phyloP scores from a whole-genome alignment of 2,888 invertebrate species.

The Tenthredo livida region DNA sequence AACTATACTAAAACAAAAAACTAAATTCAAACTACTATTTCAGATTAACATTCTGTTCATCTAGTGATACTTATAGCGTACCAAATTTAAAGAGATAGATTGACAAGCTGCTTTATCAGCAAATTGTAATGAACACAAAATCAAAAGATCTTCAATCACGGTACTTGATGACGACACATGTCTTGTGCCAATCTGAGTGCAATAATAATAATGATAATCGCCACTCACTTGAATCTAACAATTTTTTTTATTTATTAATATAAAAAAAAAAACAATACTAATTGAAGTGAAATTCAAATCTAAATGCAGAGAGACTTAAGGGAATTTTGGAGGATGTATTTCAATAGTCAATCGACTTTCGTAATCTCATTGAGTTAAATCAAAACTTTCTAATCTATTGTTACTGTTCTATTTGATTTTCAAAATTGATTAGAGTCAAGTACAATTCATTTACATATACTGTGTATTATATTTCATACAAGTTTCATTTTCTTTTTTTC shows the following conservation, averaged over 20 bases:
- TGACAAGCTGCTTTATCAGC: background rate
- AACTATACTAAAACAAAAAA: too few species aligned
- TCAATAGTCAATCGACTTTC: conserved; percentile 5
- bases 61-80: background rate
- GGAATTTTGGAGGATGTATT: background rate
- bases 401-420: background rate
- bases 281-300: background rate
- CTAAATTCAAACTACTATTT: background rate
- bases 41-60: background rate
- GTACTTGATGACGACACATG: conserved; percentile 17
- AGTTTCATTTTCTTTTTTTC: background rate
- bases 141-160: conserved; percentile 13
- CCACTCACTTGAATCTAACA: background rate
- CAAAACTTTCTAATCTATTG: background rate
- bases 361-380: conserved; percentile 21
- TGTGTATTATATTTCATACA: background rate
- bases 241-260: background rate
- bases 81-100: background rate
- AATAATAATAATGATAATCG: conserved; percentile 13
- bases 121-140: background rate
- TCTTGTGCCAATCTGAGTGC: background rate
- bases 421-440: background rate
- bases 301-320: background rate
- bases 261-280: background rate
- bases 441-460: conserved; percentile 11